Evolutionary conservation across 2,113 vertebrate species (phyloP).

Genomic region (Cheirogaleus medius): DNA sequence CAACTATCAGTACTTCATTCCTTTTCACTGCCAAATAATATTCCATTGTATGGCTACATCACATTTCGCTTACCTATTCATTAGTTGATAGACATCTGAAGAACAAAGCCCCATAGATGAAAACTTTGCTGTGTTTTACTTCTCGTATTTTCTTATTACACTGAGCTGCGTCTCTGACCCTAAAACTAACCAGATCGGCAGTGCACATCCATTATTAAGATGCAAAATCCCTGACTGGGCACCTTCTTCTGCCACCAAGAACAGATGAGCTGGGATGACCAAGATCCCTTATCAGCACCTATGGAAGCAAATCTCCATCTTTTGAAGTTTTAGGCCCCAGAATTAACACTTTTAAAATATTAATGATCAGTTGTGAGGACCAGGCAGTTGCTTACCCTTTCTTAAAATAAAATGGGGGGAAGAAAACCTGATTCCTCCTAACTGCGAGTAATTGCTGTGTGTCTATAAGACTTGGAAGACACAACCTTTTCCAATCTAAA

Average conservation of each 20-base stretch:
- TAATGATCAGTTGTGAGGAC: background rate
- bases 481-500: background rate
- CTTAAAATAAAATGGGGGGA: too few species aligned
- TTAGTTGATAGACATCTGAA: background rate
- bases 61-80: background rate
- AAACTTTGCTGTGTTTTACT: background rate
- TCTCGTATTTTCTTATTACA: background rate
- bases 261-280: background rate
- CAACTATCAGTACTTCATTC: rapidly evolving
- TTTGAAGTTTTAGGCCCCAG: background rate
- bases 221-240: background rate
- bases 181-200: background rate
- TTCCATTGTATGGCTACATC: too few species aligned
- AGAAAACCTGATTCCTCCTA: background rate
- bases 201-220: background rate
- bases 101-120: background rate
- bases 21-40: background rate
- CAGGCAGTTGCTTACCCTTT: background rate
- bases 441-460: background rate
- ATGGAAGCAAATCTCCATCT: background rate
- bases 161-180: background rate
- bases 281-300: background rate
- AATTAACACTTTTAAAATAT: background rate
- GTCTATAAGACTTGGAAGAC: background rate
- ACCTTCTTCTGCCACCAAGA: background rate